Evolutionary conservation across 2,113 vertebrate genomes (phyloP).

Genomic region (Syngnathus scovelli): DNA sequence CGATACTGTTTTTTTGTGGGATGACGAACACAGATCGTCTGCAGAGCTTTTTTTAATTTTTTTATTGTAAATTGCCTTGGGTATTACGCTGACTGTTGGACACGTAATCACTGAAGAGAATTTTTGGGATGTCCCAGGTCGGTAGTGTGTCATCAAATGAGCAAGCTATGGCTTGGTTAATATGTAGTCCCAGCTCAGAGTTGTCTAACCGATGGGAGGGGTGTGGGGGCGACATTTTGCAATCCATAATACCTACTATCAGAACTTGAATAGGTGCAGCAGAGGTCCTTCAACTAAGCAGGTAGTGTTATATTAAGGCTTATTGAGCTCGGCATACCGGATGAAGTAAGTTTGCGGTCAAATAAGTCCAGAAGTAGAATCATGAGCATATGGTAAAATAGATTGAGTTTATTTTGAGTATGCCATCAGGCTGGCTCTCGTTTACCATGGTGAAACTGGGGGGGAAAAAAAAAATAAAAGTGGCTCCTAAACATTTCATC

Average conservation of each 20-base stretch:
- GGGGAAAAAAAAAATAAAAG: background rate
- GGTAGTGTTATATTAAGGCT: slow-evolving; percentile 8
- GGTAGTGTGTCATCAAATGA: background rate
- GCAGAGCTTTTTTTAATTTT: background rate
- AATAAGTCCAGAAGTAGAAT: slow-evolving; percentile 12
- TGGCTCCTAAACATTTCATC: slow-evolving; percentile 28
- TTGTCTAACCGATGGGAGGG: background rate
- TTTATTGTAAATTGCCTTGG: background rate
- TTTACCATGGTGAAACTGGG: slow-evolving; percentile 4
- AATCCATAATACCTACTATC: background rate
- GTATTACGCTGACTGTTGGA: background rate
- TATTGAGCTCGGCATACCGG: slow-evolving; percentile 16
- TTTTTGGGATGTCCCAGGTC: background rate
- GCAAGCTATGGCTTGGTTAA: background rate
- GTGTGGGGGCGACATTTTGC: background rate
- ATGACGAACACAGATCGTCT: too few relatives aligned
- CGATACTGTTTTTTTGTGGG: too few relatives aligned
- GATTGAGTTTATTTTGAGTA: slow-evolving; percentile 1
- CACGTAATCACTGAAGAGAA: background rate
- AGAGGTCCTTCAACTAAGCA: slow-evolving; percentile 9
- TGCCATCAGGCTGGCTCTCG: background rate
- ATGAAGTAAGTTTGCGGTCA: slow-evolving; percentile 8
- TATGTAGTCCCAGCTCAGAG: background rate
- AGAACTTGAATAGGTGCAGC: background rate
- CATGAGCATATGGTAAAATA: background rate